Base-by-base conservation (phyloP, 2,888 invertebrate genomes). In the Sycophila texana region DNA sequence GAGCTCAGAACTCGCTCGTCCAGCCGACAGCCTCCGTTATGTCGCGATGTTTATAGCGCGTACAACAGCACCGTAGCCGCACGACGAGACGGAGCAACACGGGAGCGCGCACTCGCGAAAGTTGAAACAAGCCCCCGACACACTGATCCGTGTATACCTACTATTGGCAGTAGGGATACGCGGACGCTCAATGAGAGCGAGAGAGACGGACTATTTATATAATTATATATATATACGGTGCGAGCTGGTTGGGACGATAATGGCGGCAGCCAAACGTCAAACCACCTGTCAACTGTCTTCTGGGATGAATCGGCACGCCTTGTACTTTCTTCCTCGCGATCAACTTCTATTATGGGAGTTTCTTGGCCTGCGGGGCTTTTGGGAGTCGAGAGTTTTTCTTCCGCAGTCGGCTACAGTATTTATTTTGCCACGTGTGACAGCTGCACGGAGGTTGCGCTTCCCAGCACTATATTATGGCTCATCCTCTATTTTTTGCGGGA, bases 181-280 rank as follows among this genome's bases (percentile, higher is more conserved):
- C 71, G 51, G 30, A 61, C 83, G 82, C 79, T 81, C 86, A 86
- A 85, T 86, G 10, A 60, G 47, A 71, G 63, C n/a, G 4, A n/a
- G n/a, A 7, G 18, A 60, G 16, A 22, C 16, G 39, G 49, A 26
- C 39, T 39, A 39, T 39, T 5, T 39, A 4, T 39, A 39, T 39
- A 39, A 39, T 39, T 39, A 7, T 39, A 39, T 39, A 58, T 51
- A 73, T 22, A 68, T 39, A 66, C 22, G 65, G 22, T 30, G 26
- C 39, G 12, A 39, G 20, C 5, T 12, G 60, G 18, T 60, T 20
- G 61, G 66, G 49, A 30, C 77, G 80, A 77, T 81, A 82, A 84
- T 84, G 83, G 84, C 82, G 82, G 85, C 83, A 77, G 80, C 82
- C 79, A 83, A 85, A 86, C 82, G 85, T 85, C 84, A 86, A 86